These are phyloP conservation scores for Cyphomyrus plagiostoma DNA, from an alignment of 2,113 vertebrate genomes.

Conservation along the genomic window DNA sequence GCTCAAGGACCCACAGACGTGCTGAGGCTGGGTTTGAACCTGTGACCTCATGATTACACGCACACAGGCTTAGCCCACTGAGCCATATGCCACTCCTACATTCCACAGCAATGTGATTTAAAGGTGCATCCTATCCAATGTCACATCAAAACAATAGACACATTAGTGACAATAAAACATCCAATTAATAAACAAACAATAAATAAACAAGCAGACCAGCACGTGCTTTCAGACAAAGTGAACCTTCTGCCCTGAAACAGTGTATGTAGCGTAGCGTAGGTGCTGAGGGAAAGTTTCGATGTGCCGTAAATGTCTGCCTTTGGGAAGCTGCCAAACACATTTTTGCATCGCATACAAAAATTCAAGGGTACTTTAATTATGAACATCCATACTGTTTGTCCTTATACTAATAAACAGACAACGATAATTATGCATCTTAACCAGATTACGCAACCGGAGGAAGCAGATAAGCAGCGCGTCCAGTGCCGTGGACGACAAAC, in stretches of 20 bases:
- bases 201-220: too few species aligned
- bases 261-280: not conserved
- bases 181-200: too few species aligned
- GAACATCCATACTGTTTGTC: not conserved
- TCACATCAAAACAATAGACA: too few species aligned
- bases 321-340: not conserved
- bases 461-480: slow-evolving; percentile 20
- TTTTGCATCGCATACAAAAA: not conserved
- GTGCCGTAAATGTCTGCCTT: not conserved
- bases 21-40: too few species aligned
- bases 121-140: too few species aligned
- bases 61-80: too few species aligned
- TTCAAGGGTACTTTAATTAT: not conserved
- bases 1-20: too few species aligned
- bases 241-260: not conserved
- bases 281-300: not conserved
- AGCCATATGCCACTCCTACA: too few species aligned
- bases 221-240: not conserved
- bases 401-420: not conserved
- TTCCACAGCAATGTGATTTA: too few species aligned
- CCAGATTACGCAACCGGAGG: slow-evolving; percentile 31
- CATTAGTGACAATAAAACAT: too few species aligned
- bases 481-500: slow-evolving; percentile 19
- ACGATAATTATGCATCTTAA: slow-evolving; percentile 17
- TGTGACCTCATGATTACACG: too few species aligned